These are phyloP conservation scores for Leptosomus discolor DNA, from an alignment of 2,113 vertebrate genomes.

Conservation along the genomic window DNA sequence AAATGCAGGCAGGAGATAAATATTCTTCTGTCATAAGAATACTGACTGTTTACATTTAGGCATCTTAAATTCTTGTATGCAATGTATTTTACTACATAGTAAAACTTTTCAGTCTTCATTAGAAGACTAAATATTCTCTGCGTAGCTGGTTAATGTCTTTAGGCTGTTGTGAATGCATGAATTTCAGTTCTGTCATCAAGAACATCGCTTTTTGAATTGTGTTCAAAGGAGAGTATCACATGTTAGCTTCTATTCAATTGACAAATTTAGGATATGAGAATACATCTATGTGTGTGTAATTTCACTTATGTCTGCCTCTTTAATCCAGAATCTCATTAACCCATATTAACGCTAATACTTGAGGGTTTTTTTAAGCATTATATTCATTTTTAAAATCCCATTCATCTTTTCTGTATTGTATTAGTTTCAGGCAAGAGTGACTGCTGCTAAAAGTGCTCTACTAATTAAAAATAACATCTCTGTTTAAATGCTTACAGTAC, in stretches of 20 bases:
- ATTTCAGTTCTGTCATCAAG: background rate
- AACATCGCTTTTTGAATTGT: background rate
- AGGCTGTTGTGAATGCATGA: background rate
- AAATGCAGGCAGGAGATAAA: background rate
- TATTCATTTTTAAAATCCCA: rapidly evolving
- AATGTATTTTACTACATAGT: background rate
- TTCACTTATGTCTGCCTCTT: background rate
- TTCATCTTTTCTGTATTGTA: background rate
- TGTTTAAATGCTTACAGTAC: background rate
- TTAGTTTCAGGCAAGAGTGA: background rate
- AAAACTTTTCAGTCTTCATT: background rate
- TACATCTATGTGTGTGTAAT: background rate
- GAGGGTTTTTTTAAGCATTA: background rate
- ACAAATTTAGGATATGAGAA: background rate
- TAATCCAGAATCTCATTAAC: background rate
- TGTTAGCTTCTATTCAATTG: background rate
- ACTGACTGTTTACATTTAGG: background rate
- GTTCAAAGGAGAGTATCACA: background rate
- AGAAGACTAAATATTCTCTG: background rate
- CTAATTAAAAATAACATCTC: background rate
- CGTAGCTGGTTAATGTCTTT: background rate
- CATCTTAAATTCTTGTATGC: background rate
- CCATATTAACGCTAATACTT: background rate
- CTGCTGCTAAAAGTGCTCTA: background rate
- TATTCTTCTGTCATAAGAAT: background rate